Evolutionary conservation across 2,113 vertebrate species (phyloP), one percentile per base, ranked within the genome.

Genomic region (Phaethornis superciliosus): DNA sequence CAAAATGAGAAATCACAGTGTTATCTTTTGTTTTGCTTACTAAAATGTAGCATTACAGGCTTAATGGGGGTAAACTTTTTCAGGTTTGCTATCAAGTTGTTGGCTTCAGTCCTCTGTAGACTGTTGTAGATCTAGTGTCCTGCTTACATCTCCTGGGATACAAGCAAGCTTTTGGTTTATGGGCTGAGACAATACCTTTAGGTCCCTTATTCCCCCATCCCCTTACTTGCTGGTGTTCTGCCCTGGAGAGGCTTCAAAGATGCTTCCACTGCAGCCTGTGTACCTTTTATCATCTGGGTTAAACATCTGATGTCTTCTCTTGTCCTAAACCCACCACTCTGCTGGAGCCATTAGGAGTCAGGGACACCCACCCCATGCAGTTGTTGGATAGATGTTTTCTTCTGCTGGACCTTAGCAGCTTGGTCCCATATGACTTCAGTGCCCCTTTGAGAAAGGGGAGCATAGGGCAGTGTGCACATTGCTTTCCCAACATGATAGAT

Each of bases 391-490:
- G 22, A 15, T 58, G 11, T 49, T 88, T 64, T 80, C 8, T 91
- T 6, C 46, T 51, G 19, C n/a, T 69, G 51, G 56, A 9, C 33
- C 65, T 81, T 56, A 68, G 6, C 69, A 60, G 4, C 52, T 70
- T 32, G 19, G 27, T 72, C 24, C 79, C 17, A 6, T n/a, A n/a
- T 18, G 44, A 15, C 40, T 80, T 69, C 5, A 12, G 49, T 70
- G 60, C 46, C 37, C 1, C 0, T 20, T 80, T 0, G 0, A 55
- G 77, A 54, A n/a, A 37, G 28, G 18, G 12, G 16, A 62, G 8
- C 6, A 2, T 15, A 17, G 12, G 49, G 20, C 47, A 74, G 24
- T 3, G 0, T 46, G 24, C 30, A 27, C 20, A 12, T 27, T 19
- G 1, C 18, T 35, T 6, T 52, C 49, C 62, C 24, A 20, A 65